Percentiles rank a stretch among this genome's conserved stretches.
Evolutionary conservation across 2,797 vertebrate species (phyloP).

Genomic region (Lepilemur ruficaudatus): DNA sequence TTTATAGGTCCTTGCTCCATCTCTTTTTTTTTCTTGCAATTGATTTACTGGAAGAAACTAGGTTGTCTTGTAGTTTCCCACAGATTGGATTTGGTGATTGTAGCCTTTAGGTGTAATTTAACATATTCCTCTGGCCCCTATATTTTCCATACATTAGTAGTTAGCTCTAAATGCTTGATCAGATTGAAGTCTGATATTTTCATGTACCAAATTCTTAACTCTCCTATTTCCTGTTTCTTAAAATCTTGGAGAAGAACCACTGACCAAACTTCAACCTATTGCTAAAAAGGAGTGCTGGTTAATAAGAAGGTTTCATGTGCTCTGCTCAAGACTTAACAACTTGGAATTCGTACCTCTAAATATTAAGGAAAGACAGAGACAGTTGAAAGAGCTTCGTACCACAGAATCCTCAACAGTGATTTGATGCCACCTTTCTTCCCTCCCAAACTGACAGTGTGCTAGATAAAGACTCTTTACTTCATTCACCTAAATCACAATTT

Average conservation of each 20-base stretch:
- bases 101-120: background rate
- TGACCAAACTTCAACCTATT: background rate
- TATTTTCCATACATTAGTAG: constrained; percentile 28
- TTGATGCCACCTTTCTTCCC: background rate
- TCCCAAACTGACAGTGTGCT: background rate
- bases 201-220: constrained; percentile 17
- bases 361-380: background rate
- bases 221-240: constrained; percentile 35
- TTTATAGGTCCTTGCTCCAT: background rate
- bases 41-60: constrained; percentile 21
- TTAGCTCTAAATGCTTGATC: background rate
- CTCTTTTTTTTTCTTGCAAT: background rate
- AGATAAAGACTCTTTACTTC: background rate
- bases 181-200: constrained; percentile 40
- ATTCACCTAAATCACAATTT: constrained; percentile 3
- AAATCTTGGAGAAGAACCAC: background rate
- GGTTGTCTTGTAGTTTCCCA: background rate
- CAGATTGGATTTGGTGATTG: background rate
- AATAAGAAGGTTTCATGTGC: background rate
- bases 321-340: background rate
- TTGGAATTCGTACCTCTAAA: background rate
- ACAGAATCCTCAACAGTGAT: background rate
- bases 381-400: background rate
- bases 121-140: background rate
- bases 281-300: background rate